Base-by-base conservation (phyloP, 2,888 invertebrate species). In the Ochlodes sylvanus region DNA sequence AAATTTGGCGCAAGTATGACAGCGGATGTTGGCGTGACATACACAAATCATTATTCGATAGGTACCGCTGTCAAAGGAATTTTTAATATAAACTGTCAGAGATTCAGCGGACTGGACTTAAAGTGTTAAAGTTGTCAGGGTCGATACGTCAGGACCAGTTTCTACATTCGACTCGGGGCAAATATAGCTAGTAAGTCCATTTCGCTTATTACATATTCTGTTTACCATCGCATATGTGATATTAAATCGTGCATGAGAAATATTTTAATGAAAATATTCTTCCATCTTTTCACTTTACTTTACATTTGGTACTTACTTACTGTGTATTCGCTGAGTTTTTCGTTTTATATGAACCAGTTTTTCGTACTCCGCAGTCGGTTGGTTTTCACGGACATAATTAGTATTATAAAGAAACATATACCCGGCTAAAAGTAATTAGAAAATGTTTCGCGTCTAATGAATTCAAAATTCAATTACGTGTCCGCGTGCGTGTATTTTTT, bases 1-100 rank as follows among this genome's bases (percentile, higher is more conserved):
- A 91, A 92, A 89, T 89, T 92, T 87, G 86, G 90, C 85, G 87
- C 89, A 90, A 90, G 90, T 90, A 92, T 90, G 90, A 91, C 90
- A 88, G 86, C 79, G 82, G 82, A 82, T 81, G 82, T 83, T 80
- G 79, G 83, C 77, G 83, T 87, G 89, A 87, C 86, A 85, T 82
- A 85, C 85, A 85, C 90, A 88, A 89, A 90, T 88, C 88, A 89
- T 90, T 86, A 88, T 88, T 90, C 85, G 86, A 89, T 87, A 84
- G 86, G 81, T 83, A 83, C 82, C 80, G 80, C 83, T 85, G 85
- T 86, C 89, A 90, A 92, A 91, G 83, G 87, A 92, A 90, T 92
- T 91, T 93, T 92, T 90, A 90, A 92, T 90, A 88, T 86, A 84
- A 62, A 86, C 82, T 81, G 75, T 77, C 81, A 75, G 84, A 89